Percentiles rank a stretch among this genome's conserved stretches.
Conservation (phyloP, 2,888 invertebrate genomes). For the Lithophane socia region DNA sequence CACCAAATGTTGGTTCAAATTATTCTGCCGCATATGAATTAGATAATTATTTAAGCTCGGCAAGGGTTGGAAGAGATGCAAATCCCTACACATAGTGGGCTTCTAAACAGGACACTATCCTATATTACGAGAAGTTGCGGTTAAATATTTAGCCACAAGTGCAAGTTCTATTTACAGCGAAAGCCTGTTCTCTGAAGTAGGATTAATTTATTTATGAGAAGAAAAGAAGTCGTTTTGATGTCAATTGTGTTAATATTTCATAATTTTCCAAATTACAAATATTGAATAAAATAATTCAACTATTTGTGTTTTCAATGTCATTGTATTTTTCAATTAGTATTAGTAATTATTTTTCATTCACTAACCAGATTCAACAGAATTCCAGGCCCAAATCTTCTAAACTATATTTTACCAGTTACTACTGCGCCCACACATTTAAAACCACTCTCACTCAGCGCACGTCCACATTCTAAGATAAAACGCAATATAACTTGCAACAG, state of each 20-base stretch:
- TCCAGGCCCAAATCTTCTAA: not conserved
- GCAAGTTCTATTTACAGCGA: not conserved
- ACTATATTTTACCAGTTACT: not conserved
- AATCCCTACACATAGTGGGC: not conserved
- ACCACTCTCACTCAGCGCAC: slow-evolving; percentile 45
- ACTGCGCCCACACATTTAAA: slow-evolving; percentile 3
- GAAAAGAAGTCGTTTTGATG: not conserved
- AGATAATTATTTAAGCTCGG: not conserved
- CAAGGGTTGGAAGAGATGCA: not conserved
- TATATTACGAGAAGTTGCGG: not conserved
- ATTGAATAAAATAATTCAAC: not conserved
- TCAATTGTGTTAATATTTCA: not conserved
- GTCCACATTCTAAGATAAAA: slow-evolving; percentile 56
- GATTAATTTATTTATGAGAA: not conserved
- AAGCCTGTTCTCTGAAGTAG: not conserved
- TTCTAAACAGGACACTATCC: not conserved
- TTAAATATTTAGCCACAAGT: not conserved
- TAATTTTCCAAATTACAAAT: not conserved
- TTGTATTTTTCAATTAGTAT: not conserved
- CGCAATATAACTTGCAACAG: slow-evolving; percentile 61
- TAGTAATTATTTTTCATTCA: not conserved
- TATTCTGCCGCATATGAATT: not conserved
- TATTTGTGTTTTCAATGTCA: not conserved
- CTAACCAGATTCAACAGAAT: not conserved
- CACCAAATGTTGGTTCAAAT: not conserved